Conservation (phyloP, 2,797 vertebrate species). For the Enteromius radiatus region DNA sequence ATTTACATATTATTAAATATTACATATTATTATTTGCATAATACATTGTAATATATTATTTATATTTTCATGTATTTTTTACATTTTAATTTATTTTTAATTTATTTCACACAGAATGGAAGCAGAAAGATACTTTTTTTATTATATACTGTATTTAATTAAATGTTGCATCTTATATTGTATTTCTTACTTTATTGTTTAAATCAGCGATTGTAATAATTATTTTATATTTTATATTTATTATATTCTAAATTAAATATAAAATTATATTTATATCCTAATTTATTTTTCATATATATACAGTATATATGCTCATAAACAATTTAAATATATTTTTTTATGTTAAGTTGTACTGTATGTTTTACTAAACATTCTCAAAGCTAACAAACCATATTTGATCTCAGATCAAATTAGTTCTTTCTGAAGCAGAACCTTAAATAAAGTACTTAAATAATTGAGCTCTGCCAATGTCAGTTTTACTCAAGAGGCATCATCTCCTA, state of each 20-base stretch:
- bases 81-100: background rate
- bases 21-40: background rate
- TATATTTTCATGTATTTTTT: background rate
- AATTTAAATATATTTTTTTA: background rate
- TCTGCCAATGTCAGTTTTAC: background rate
- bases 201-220: no score
- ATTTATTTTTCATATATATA: background rate
- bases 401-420: background rate
- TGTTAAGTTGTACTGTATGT: background rate
- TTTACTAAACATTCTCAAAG: background rate
- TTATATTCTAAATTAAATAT: background rate
- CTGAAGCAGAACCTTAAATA: background rate
- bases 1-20: background rate
- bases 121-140: background rate
- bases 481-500: constrained; percentile 5
- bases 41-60: background rate
- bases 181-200: background rate
- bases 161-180: background rate
- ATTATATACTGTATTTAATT: background rate
- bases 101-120: background rate
- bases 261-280: background rate
- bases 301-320: background rate
- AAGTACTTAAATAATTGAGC: background rate
- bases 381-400: background rate
- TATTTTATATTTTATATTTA: no score